Base-by-base conservation (phyloP, 2,888 invertebrate species). In the Agrochola circellaris region DNA sequence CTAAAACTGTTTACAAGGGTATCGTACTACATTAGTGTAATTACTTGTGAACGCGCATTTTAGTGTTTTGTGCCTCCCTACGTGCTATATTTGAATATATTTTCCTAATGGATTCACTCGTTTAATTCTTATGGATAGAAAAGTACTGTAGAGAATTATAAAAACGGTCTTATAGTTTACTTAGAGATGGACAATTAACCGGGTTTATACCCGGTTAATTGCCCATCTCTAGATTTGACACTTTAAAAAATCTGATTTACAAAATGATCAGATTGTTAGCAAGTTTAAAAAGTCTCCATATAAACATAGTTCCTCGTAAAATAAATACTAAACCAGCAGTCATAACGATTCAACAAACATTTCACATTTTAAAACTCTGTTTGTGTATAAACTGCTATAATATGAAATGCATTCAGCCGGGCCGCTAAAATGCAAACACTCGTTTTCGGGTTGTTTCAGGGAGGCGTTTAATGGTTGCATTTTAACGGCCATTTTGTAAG, bases 21-120 rank as follows among this genome's bases (percentile, higher is more conserved):
- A 90, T 86, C 90, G 87, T 91, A 90, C 89, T 91, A 90, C 88
- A 92, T 89, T 88, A 88, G 91, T 86, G 91, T 94, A 94, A 94
- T 94, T 93, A 93, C 87, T 93, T 94, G 94, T 92, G 90, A 95
- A 94, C 91, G 93, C 90, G 90, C 92, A 91, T 89, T 92, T 93
- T 90, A 88, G 83, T 86, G 82, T 81, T 89, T 89, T 84, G 90
- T 90, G 90, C 88, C 85, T 88, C 86, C 79, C 85, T 87, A 87
- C 91, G 91, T 91, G 89, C 90, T 91, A 91, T 92, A 84, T 93
- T 93, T 93, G 69, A 75, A 79, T 84, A 81, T 30, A 85, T 89
- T 83, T 87, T 82, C 80, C 79, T 82, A 86, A 88, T 84, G 77
- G 75, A 75, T 82, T 76, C 69, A 56, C 61, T 70, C 74, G 48